Conservation (phyloP, 2,113 vertebrate species). For the Microtus ochrogaster region DNA sequence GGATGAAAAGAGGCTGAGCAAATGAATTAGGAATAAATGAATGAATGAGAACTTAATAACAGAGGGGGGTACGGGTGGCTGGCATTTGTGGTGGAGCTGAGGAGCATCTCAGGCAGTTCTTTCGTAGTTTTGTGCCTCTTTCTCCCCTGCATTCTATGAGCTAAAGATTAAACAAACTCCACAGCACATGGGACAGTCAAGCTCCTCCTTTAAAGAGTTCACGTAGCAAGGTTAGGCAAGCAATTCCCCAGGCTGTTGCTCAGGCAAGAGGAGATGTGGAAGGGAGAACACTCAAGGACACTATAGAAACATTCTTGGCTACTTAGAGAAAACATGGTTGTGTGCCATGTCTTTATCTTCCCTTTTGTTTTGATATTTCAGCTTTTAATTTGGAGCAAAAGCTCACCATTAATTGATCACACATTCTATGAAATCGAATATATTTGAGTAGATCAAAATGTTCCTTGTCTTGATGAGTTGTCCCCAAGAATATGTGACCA, state of each 20-base stretch:
- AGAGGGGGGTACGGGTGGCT: fast-evolving
- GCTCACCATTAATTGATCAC: conserved; percentile 89
- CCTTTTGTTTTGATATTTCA: conserved; percentile 71
- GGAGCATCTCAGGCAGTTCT: not conserved
- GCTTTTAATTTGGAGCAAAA: conserved; percentile 88
- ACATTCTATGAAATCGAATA: conserved; percentile 87
- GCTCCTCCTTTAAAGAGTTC: not conserved
- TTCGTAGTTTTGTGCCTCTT: not conserved
- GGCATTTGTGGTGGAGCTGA: not conserved
- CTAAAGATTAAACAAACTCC: not conserved
- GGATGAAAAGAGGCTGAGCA: too few relatives aligned
- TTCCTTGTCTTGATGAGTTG: conserved; percentile 84
- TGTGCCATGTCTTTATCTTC: conserved; percentile 66
- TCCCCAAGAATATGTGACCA: conserved; percentile 83
- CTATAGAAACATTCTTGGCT: not conserved
- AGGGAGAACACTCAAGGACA: not conserved
- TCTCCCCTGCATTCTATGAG: not conserved
- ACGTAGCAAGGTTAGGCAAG: not conserved
- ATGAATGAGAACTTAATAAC: not conserved
- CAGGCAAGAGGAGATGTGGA: not conserved
- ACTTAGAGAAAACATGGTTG: not conserved
- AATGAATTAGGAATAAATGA: not conserved
- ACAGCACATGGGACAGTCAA: not conserved
- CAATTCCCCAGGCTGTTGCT: not conserved
- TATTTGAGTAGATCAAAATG: conserved; percentile 68